Percentiles rank a stretch among this genome's conserved stretches.
phyloP scores from a whole-genome alignment of 2,797 vertebrate species.

The Podargus strigoides region DNA sequence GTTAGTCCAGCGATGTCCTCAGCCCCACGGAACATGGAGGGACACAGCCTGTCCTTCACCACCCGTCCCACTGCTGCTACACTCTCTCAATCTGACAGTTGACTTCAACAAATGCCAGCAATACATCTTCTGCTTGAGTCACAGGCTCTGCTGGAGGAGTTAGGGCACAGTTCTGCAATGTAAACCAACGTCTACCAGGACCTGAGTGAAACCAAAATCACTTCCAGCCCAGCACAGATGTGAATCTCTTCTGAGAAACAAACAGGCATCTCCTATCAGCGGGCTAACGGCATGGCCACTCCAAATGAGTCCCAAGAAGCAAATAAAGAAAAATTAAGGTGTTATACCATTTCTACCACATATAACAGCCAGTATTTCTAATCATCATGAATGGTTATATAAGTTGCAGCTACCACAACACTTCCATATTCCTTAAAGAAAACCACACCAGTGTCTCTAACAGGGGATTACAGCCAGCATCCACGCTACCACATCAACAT shows the following conservation, averaged over 20 bases:
- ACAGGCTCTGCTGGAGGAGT: neutral
- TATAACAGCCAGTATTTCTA: neutral
- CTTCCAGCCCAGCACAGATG: neutral
- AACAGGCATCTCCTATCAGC: neutral
- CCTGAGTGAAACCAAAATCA: neutral
- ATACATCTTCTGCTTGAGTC: neutral
- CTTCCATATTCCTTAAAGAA: neutral
- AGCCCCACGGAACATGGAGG: rapidly evolving
- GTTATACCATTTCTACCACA: neutral
- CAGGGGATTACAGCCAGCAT: neutral
- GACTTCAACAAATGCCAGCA: neutral
- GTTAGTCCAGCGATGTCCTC: neutral
- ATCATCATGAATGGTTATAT: neutral
- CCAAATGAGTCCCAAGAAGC: neutral
- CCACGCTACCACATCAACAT: rapidly evolving
- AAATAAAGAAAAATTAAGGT: neutral
- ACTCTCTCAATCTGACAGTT: rapidly evolving
- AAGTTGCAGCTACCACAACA: neutral
- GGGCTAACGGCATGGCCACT: neutral
- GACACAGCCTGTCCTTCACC: neutral
- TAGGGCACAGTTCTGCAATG: neutral
- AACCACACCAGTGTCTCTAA: neutral
- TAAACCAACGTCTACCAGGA: neutral
- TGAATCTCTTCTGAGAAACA: neutral
- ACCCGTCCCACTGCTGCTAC: neutral